Evolutionary conservation across 1,140 invertebrate genomes (phyloP), one percentile per base, ranked within the genome.

Genomic region (Choristoneura fumiferana): DNA sequence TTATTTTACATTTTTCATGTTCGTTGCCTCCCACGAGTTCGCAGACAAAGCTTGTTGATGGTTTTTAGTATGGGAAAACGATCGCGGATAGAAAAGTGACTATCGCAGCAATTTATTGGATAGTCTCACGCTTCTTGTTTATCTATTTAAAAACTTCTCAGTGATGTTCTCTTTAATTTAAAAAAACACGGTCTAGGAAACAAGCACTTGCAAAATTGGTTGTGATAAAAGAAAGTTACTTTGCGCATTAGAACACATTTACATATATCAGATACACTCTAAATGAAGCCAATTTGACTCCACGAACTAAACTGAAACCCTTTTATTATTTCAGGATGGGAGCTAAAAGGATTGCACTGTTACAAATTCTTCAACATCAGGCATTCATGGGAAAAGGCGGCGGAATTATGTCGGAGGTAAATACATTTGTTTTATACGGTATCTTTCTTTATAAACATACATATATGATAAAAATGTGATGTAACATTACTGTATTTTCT

Each of bases 281-380:
- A 29, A 29, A 29, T 29, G 22, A 29, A 29, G 22, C 22, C 22
- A 29, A 29, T 49, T 13, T 33, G 43, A 49, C 43, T 3, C 17
- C 18, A 12, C 43, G 29, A 49, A 33, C 9, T 14, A 49, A 49
- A 49, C 18, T 57, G 13, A 34, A 34, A 34, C 39, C 14, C 62
- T 63, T 64, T 64, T 59, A 81, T 83, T 90, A 90, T 93, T 92
- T 57, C 92, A 98, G 97, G 95, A 81, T 98, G 97, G 97, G 95
- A 96, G 90, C 91, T 97, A 65, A 93, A 94, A 90, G 96, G 96
- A 72, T 93, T 97, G 78, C 93, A 97, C 88, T 98, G 97, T 91
- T 98, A 97, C 90, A 97, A 96, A 92, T 97, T 97, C 91, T 98
- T 98, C 91, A 97, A 96, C 90, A 97, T 98, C 77, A 95, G 94